Conservation (phyloP, 1,140 invertebrate species). For the Gonatopus flavifemur region DNA sequence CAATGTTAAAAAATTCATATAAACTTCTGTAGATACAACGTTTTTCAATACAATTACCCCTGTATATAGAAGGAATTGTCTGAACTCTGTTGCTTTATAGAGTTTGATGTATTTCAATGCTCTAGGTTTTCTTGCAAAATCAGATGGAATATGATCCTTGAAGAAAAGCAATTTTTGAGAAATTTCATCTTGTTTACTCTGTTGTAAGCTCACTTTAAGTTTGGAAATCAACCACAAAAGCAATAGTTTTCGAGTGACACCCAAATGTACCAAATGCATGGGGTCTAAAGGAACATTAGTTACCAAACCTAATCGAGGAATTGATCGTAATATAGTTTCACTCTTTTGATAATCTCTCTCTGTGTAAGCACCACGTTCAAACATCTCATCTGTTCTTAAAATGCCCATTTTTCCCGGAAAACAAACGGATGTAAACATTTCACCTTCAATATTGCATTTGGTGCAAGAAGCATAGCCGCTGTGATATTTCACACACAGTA, state of each 20-base stretch:
- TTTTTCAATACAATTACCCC: too few relatives aligned
- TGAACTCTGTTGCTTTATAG: neutral
- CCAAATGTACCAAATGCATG: slow-evolving; percentile 1
- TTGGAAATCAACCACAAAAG: neutral
- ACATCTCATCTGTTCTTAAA: neutral
- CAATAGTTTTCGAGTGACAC: neutral
- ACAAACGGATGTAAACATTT: neutral
- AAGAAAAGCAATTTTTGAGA: neutral
- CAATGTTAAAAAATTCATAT: too few relatives aligned
- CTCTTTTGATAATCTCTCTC: neutral
- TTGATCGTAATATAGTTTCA: neutral
- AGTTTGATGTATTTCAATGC: neutral
- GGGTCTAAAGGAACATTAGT: neutral
- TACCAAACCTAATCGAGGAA: neutral
- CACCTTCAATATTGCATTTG: slow-evolving; percentile 1
- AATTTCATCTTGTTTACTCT: neutral
- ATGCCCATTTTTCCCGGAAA: neutral
- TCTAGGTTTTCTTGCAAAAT: neutral
- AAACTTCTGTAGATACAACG: too few relatives aligned
- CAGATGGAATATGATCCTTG: neutral
- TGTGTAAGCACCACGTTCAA: neutral
- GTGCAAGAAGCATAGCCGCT: too few relatives aligned
- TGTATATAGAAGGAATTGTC: too few relatives aligned
- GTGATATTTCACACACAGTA: too few relatives aligned
- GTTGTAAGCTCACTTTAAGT: neutral